Percentiles rank a stretch among this genome's conserved stretches.
Conservation (phyloP, 2,797 vertebrate species). For the Australoheros facetus region DNA sequence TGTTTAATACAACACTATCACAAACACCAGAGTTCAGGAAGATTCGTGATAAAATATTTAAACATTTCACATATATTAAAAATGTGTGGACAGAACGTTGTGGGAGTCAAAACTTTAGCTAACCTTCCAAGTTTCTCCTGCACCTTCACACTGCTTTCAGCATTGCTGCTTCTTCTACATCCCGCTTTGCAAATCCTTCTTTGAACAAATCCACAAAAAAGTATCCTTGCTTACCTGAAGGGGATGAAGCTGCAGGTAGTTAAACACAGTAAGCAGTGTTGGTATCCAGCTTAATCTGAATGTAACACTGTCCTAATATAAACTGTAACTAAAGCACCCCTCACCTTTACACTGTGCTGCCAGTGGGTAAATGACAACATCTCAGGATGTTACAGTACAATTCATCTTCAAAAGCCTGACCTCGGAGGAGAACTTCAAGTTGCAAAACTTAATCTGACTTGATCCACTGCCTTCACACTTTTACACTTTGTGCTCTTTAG, state of each 20-base stretch:
- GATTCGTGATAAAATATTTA: too few species aligned
- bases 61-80: too few species aligned
- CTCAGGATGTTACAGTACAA: fast-evolving
- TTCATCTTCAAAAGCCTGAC: neutral
- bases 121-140: neutral
- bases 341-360: neutral
- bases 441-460: neutral
- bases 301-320: too few species aligned
- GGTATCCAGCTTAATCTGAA: too few species aligned
- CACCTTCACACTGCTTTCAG: neutral
- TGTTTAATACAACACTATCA: too few species aligned
- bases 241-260: fast-evolving
- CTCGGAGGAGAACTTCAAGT: neutral
- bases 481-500: neutral
- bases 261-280: too few species aligned
- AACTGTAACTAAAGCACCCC: neutral
- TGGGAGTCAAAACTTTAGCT: too few species aligned
- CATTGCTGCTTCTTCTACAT: neutral
- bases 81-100: neutral
- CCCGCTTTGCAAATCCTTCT: neutral
- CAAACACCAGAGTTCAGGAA: too few species aligned
- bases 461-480: fast-evolving
- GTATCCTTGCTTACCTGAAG: fast-evolving
- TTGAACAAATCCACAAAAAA: neutral
- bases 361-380: too few species aligned